Evolutionary conservation across 1,140 invertebrate species (phyloP).

Genomic region (Achroia grisella): DNA sequence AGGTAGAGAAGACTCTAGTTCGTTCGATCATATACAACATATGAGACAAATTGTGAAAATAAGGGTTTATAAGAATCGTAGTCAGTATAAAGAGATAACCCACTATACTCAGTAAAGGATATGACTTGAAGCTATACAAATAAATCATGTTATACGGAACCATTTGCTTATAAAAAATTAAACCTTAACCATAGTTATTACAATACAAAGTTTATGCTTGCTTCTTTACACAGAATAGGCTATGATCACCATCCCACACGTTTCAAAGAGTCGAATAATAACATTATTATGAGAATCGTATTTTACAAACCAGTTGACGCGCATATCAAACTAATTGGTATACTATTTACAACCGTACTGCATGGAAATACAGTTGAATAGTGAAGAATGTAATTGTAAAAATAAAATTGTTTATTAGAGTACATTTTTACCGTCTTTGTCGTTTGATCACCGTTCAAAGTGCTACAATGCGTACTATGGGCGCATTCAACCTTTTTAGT

Average conservation of each 20-base stretch:
- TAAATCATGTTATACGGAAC: neutral
- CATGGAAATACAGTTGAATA: constrained; percentile 6
- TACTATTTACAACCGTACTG: constrained; percentile 15
- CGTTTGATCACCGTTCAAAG: constrained; percentile 51
- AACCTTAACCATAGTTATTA: constrained; percentile 20
- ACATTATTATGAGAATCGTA: constrained; percentile 55
- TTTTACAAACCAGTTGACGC: neutral
- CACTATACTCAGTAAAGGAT: no score
- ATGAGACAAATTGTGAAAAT: no score
- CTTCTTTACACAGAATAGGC: constrained; percentile 52
- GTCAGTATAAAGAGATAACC: no score
- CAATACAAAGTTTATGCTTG: constrained; percentile 49
- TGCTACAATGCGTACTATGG: constrained; percentile 41
- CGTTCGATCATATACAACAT: no score
- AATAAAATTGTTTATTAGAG: constrained; percentile 34
- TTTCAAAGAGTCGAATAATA: constrained; percentile 54
- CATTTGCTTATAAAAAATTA: neutral
- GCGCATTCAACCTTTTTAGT: constrained; percentile 37
- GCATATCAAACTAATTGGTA: neutral
- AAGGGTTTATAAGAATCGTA: no score
- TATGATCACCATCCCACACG: constrained; percentile 59
- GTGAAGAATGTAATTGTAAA: constrained; percentile 6
- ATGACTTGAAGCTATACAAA: no score
- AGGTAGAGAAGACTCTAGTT: no score
- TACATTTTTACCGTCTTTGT: constrained; percentile 63